Evolutionary conservation across 2,113 vertebrate genomes (phyloP).

Genomic region (Nothobranchius furzeri): DNA sequence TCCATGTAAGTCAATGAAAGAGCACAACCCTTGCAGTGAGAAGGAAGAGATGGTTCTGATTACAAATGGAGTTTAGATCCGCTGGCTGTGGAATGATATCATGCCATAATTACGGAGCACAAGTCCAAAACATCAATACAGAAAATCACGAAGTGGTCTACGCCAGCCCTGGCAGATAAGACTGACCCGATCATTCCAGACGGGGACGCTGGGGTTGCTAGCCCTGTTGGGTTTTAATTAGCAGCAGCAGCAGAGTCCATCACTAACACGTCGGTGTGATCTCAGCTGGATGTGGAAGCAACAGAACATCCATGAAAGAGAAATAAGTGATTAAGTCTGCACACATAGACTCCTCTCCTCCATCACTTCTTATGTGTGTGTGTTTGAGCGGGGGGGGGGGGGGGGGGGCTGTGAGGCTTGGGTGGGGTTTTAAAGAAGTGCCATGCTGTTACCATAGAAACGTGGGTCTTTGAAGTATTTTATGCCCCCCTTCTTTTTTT

Average conservation of each 20-base stretch:
- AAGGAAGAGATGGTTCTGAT: constrained; percentile 34
- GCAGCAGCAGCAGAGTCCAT: constrained; percentile 39
- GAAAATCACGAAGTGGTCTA: constrained; percentile 19
- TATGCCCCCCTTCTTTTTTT: constrained; percentile 16
- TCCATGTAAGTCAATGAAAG: constrained; percentile 19
- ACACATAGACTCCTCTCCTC: constrained; percentile 30
- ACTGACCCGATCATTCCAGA: constrained; percentile 41
- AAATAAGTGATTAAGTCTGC: constrained; percentile 29
- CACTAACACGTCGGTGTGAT: constrained; percentile 55
- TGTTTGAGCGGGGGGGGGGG: constrained; percentile 9
- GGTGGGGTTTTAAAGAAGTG: constrained; percentile 59
- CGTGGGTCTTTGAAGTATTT: constrained; percentile 71
- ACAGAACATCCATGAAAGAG: constrained; percentile 19
- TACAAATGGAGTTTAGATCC: constrained; percentile 37
- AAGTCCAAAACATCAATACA: constrained; percentile 26
- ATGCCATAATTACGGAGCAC: constrained; percentile 46
- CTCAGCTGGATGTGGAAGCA: constrained; percentile 37
- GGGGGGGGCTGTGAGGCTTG: constrained; percentile 1
- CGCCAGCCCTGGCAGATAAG: constrained; percentile 30
- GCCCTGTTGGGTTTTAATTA: constrained; percentile 60
- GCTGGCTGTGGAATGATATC: constrained; percentile 34
- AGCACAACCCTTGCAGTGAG: constrained; percentile 3
- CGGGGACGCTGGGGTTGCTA: constrained; percentile 33
- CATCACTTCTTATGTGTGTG: constrained; percentile 39
- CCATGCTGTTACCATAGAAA: constrained; percentile 79